Conservation (phyloP, 2,797 vertebrate genomes). For the Hephaestus fuliginosus region DNA sequence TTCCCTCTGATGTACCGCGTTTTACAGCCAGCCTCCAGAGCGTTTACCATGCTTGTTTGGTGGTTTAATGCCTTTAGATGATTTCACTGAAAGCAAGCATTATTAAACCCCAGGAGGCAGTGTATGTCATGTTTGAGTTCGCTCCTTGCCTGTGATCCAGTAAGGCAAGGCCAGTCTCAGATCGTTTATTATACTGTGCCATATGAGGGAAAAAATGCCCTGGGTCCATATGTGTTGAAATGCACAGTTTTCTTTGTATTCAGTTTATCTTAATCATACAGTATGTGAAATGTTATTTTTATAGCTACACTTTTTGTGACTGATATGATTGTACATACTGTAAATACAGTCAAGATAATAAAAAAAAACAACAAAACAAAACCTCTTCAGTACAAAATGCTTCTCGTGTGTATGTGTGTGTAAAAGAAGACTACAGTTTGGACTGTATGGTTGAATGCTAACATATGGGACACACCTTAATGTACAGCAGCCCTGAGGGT, state of each 20-base stretch:
- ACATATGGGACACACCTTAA: no score
- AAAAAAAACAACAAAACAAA: constrained; percentile 33
- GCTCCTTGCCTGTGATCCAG: constrained; percentile 27
- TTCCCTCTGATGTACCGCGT: neutral
- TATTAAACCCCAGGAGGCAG: constrained; percentile 27
- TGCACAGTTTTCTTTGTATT: constrained; percentile 56
- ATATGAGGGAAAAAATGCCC: constrained; percentile 15
- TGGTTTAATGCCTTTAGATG: constrained; percentile 21
- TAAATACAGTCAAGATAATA: constrained; percentile 59
- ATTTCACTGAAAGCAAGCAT: constrained; percentile 18
- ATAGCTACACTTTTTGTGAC: constrained; percentile 57
- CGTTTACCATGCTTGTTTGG: constrained; percentile 3
- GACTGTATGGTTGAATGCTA: no score
- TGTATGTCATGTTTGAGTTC: constrained; percentile 19
- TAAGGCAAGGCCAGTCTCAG: constrained; percentile 38
- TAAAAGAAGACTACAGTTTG: neutral
- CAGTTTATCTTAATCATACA: constrained; percentile 40
- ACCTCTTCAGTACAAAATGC: neutral
- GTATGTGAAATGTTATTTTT: constrained; percentile 76
- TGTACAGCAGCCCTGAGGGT: no score
- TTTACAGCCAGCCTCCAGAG: neutral
- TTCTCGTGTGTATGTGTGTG: neutral
- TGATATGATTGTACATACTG: constrained; percentile 70
- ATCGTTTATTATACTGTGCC: constrained; percentile 52
- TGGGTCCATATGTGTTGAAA: constrained; percentile 57